Conservation (phyloP, 2,113 vertebrate genomes). For the Oreochromis niloticus region DNA sequence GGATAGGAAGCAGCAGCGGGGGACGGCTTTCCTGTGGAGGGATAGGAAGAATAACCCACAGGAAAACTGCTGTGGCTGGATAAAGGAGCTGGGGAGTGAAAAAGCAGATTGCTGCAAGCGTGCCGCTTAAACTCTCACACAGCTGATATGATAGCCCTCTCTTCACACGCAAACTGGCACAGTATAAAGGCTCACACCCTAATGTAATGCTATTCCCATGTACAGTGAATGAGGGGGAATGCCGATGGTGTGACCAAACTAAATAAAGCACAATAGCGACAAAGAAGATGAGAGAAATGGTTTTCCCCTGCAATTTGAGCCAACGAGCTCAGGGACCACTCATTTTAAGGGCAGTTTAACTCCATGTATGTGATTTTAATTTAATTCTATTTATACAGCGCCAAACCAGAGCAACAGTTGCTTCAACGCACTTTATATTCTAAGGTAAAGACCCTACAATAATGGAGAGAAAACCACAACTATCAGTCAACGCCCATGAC, state of each 20-base stretch:
- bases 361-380: background rate
- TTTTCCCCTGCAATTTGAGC: background rate
- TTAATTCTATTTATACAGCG: background rate
- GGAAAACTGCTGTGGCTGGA: slow-evolving; percentile 67
- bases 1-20: slow-evolving; percentile 63
- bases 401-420: background rate
- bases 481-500: background rate
- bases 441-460: background rate
- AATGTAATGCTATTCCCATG: background rate
- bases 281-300: background rate
- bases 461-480: background rate
- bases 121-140: slow-evolving; percentile 40
- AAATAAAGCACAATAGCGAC: slow-evolving; percentile 27
- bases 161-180: slow-evolving; percentile 60
- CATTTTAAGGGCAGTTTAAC: background rate
- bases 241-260: slow-evolving; percentile 5
- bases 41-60: slow-evolving; percentile 70
- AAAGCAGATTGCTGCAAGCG: slow-evolving; percentile 61
- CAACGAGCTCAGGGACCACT: background rate
- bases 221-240: slow-evolving; percentile 16
- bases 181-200: slow-evolving; percentile 23
- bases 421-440: background rate
- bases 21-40: slow-evolving; percentile 68
- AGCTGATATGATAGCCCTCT: slow-evolving; percentile 50
- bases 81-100: slow-evolving; percentile 64